A percentile compares a stretch with the other conserved stretches of the same genome.
Conservation (phyloP, 2,113 vertebrate species). For the Xenopus borealis region DNA sequence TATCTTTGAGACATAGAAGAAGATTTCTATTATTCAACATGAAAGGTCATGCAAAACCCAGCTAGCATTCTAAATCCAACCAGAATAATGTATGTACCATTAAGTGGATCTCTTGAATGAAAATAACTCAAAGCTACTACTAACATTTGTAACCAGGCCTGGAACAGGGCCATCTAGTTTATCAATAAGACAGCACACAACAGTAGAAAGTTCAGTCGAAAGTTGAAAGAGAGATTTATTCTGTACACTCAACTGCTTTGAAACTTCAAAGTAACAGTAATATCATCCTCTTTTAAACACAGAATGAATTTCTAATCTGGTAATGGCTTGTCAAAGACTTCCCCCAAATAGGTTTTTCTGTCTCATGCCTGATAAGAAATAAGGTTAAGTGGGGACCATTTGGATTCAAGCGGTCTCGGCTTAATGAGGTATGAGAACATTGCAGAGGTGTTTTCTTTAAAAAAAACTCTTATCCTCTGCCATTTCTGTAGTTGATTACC, state of each 20-base stretch:
- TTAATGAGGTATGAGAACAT: not conserved
- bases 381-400: not conserved
- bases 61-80: too few relatives aligned
- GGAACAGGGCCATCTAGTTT: not conserved
- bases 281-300: not conserved
- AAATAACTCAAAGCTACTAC: too few relatives aligned
- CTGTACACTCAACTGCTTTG: not conserved
- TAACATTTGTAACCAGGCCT: too few relatives aligned
- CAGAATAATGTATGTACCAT: too few relatives aligned
- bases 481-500: not conserved
- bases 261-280: not conserved
- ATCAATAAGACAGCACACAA: not conserved
- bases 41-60: too few relatives aligned
- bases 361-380: not conserved
- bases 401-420: not conserved
- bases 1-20: too few relatives aligned
- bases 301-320: not conserved
- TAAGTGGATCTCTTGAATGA: too few relatives aligned
- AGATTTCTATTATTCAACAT: too few relatives aligned
- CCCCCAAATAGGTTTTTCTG: not conserved
- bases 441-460: not conserved
- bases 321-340: not conserved
- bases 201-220: not conserved
- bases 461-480: not conserved
- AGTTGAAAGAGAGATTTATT: not conserved